phyloP scores from a whole-genome alignment of 1,140 invertebrate species.

The Nephotettix cincticeps region DNA sequence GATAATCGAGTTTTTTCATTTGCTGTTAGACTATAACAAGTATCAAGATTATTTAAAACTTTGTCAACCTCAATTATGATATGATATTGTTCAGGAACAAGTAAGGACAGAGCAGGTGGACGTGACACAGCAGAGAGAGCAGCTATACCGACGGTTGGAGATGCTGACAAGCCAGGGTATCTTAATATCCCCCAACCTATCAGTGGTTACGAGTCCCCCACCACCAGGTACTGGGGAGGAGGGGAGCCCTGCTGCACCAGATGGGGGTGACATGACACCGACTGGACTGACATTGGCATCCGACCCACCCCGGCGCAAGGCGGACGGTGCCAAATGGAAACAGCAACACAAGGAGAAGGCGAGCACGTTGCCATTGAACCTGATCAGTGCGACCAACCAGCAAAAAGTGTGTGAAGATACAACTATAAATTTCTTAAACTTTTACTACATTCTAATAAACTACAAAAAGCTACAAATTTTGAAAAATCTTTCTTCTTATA shows the following conservation, averaged over 20 bases:
- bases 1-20: too few relatives aligned
- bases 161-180: conserved; percentile 71
- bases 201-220: conserved; percentile 38
- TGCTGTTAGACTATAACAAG: too few relatives aligned
- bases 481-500: too few relatives aligned
- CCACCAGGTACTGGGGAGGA: conserved; percentile 32
- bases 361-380: conserved; percentile 61
- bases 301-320: conserved; percentile 39
- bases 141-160: conserved; percentile 81
- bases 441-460: too few relatives aligned
- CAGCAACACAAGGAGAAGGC: conserved; percentile 35
- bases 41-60: too few relatives aligned
- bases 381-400: conserved; percentile 81
- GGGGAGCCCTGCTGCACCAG: background rate
- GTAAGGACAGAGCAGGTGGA: conserved; percentile 74
- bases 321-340: conserved; percentile 42
- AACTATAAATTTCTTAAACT: too few relatives aligned
- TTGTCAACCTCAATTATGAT: too few relatives aligned
- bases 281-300: conserved; percentile 40
- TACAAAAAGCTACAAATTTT: too few relatives aligned
- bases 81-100: too few relatives aligned
- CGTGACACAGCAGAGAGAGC: conserved; percentile 80
- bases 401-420: conserved; percentile 65
- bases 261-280: too few relatives aligned
- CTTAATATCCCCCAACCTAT: conserved; percentile 45